Conservation (phyloP, 2,888 invertebrate genomes). For the Darwinula stevensoni region DNA sequence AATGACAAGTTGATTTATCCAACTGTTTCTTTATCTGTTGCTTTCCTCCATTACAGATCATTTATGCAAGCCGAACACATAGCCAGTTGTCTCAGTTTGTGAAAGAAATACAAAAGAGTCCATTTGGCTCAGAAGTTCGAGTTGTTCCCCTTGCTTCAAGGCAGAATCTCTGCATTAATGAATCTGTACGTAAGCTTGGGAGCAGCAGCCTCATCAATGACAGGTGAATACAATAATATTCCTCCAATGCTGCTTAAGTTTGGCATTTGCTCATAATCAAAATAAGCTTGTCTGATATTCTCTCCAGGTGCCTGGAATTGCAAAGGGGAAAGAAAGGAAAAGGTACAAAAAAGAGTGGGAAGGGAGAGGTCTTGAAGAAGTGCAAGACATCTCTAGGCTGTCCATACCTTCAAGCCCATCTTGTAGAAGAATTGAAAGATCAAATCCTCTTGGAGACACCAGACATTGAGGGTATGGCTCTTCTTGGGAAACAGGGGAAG, state of each 20-base stretch:
- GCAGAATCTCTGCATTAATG: slow-evolving; percentile 68
- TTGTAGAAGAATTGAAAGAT: slow-evolving; percentile 18
- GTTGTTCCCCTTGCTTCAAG: slow-evolving; percentile 65
- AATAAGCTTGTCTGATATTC: no score
- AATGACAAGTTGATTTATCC: no score
- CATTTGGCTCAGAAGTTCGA: slow-evolving; percentile 33
- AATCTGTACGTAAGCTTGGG: slow-evolving; percentile 36
- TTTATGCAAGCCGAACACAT: slow-evolving; percentile 84
- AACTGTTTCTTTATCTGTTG: no score
- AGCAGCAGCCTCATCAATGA: slow-evolving; percentile 62
- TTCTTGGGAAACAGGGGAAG: slow-evolving; percentile 28
- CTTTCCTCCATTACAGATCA: slow-evolving; percentile 28
- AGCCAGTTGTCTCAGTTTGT: slow-evolving; percentile 85
- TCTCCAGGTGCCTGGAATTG: slow-evolving; percentile 40
- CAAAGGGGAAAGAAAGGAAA: slow-evolving; percentile 28
- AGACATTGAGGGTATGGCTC: slow-evolving; percentile 64
- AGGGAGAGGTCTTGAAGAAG: slow-evolving; percentile 15
- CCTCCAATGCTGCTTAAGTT: background rate
- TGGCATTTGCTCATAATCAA: no score
- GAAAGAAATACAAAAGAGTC: slow-evolving; percentile 59
- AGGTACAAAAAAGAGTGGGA: slow-evolving; percentile 22
- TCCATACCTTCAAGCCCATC: background rate
- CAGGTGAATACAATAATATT: slow-evolving; percentile 20
- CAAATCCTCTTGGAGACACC: slow-evolving; percentile 29
- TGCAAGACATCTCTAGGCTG: background rate